Evolutionary conservation across 2,797 vertebrate genomes (phyloP).

Genomic region (Anabacerthia variegaticeps): DNA sequence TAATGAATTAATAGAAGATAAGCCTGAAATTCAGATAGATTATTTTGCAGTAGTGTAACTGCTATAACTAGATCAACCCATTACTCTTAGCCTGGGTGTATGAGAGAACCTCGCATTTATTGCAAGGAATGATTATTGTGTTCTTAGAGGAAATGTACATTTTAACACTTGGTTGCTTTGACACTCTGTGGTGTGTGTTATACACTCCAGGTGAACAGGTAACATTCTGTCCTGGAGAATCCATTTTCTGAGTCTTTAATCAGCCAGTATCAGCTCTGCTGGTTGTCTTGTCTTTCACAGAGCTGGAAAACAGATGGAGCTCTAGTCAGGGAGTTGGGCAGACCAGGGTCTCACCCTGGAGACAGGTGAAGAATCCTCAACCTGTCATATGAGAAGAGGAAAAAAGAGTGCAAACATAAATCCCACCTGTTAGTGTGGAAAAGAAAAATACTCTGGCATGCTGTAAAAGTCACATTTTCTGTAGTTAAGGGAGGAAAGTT

Average conservation of each 20-base stretch:
- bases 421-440: not conserved
- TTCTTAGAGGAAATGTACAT: not conserved
- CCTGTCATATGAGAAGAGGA: not conserved
- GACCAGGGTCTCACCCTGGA: not conserved
- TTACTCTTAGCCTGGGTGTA: not conserved
- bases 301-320: not conserved
- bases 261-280: not conserved
- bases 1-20: not conserved
- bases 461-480: not conserved
- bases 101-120: not conserved
- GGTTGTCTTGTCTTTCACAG: not conserved
- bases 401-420: not conserved
- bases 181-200: not conserved
- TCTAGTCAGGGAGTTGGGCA: not conserved
- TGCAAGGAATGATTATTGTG: not conserved
- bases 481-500: not conserved
- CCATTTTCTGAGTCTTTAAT: conserved; percentile 14
- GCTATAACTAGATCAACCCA: not conserved
- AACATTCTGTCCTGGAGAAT: not conserved
- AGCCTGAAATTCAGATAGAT: not conserved
- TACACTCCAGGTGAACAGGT: not conserved
- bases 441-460: not conserved
- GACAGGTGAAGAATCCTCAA: not conserved
- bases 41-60: not conserved
- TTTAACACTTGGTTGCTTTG: not conserved